phyloP scores from a whole-genome alignment of 2,888 invertebrate species.

The Eulithis testata region DNA sequence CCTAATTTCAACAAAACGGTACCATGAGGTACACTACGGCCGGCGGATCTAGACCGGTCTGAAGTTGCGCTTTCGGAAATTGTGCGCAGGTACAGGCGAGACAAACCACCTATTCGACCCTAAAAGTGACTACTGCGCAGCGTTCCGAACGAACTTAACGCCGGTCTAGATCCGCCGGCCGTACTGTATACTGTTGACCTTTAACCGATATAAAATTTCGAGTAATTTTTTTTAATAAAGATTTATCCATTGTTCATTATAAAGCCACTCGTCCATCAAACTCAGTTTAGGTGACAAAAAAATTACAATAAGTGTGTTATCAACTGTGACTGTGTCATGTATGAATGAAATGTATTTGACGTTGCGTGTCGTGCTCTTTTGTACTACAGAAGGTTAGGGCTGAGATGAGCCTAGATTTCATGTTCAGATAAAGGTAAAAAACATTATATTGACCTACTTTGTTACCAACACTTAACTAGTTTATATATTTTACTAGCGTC shows the following conservation, averaged over 20 bases:
- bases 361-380: slow-evolving; percentile 52
- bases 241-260: slow-evolving; percentile 18
- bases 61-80: no score
- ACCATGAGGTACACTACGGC: not conserved
- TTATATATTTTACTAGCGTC: no score
- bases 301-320: slow-evolving; percentile 40
- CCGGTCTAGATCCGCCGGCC: no score
- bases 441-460: slow-evolving; percentile 14
- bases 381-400: slow-evolving; percentile 27
- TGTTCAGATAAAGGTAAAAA: slow-evolving; percentile 5
- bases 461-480: not conserved
- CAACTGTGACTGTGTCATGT: slow-evolving; percentile 25
- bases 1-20: not conserved
- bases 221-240: not conserved
- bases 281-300: slow-evolving; percentile 35
- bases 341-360: slow-evolving; percentile 47
- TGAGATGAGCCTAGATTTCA: slow-evolving; percentile 24
- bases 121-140: no score
- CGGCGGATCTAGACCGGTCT: no score
- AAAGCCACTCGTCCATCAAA: slow-evolving; percentile 33
- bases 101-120: no score
- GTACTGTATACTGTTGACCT: slow-evolving; percentile 1
- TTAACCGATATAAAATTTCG: slow-evolving; percentile 7
- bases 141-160: no score
- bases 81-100: no score